phyloP scores from a whole-genome alignment of 2,888 invertebrate genomes.

The Eilema depressum region DNA sequence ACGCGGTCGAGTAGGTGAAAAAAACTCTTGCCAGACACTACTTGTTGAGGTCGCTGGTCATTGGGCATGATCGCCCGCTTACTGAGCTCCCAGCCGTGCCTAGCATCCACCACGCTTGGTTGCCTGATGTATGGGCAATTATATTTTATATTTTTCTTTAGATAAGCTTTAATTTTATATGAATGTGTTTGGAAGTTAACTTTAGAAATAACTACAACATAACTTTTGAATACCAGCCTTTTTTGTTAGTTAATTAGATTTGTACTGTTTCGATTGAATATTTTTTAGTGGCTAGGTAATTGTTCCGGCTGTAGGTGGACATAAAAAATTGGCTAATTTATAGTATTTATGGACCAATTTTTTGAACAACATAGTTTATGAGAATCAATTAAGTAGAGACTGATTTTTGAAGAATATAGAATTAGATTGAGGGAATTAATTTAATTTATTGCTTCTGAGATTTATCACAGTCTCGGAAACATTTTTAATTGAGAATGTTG shows the following conservation, averaged over 20 bases:
- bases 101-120: conserved; percentile 43
- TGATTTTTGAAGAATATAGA: not conserved
- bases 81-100: conserved; percentile 26
- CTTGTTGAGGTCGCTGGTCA: conserved; percentile 12
- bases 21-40: conserved; percentile 12
- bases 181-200: conserved; percentile 28
- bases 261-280: conserved; percentile 13
- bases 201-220: conserved; percentile 16
- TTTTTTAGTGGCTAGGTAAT: not conserved
- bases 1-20: conserved; percentile 9
- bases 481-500: not conserved
- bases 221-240: conserved; percentile 32
- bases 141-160: conserved; percentile 51
- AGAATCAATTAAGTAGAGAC: not conserved
- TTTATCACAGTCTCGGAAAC: not conserved
- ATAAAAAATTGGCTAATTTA: conserved; percentile 8
- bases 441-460: conserved; percentile 2
- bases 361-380: not conserved
- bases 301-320: conserved; percentile 12
- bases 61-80: conserved; percentile 12
- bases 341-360: not conserved
- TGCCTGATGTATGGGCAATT: conserved; percentile 52
- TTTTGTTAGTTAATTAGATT: conserved; percentile 29
- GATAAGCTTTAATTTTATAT: conserved; percentile 42
- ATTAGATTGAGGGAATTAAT: not conserved